Base-by-base conservation (phyloP, 2,113 vertebrate species). In the Notothenia coriiceps region DNA sequence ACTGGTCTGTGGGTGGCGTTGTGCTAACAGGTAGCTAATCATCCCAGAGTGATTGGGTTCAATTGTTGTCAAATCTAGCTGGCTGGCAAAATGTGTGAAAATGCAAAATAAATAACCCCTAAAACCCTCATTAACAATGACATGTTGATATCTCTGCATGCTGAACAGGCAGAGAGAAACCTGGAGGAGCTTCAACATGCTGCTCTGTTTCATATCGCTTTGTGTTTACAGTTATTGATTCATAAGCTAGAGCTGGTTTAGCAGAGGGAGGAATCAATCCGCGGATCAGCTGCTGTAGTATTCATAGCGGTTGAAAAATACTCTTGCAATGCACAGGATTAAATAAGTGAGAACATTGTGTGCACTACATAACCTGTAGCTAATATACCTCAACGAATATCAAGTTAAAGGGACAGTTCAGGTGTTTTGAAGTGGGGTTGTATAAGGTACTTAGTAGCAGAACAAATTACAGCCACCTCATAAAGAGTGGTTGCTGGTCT, bases 21-120 rank as follows among this genome's bases (percentile, higher is more conserved):
- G 60, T 22, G 5, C 35, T 18, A n/a, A 51, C 74, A 61, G 47
- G 75, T n/a, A 70, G 35, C 60, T 47, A 22, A 46, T 63, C 50
- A 17, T 70, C 54, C 56, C 10, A 0, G 4, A 10, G 11, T 73
- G 56, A 33, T 2, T 67, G n/a, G n/a, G 10, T 18, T 68, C 22
- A 56, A 44, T 17, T 68, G 2, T 46, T 54, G 10, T 17, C 7
- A 79, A 65, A 52, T 69, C 13, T 20, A 47, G 51, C 35, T 35
- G 35, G 35, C 35, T 35, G 35, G 35, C 35, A 35, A 35, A 35
- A 35, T 6, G 35, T 6, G 35, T 35, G 35, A 35, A 35, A 35
- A 35, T 35, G 35, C 5, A 5, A 35, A 35, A 35, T 35, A 35
- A 35, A 35, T 35, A 35, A 35, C 35, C 35, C 35, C 35, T 35